These are phyloP conservation scores for Tiaroga cobitis DNA, from an alignment of 2,797 vertebrate genomes.

Conservation along the genomic window DNA sequence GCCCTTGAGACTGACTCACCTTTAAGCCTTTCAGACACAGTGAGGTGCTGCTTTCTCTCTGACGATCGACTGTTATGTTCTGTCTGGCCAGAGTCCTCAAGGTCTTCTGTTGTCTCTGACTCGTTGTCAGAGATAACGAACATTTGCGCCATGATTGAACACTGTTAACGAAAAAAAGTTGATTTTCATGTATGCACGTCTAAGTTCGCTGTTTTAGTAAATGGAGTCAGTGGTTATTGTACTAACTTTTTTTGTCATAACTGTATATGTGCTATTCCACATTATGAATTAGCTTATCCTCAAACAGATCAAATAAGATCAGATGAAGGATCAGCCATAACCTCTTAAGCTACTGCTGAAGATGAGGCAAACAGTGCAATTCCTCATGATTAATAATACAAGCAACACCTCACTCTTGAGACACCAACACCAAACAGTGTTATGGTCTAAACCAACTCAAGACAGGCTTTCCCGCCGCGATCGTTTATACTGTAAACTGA, in stretches of 20 bases:
- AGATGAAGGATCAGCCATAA: background rate
- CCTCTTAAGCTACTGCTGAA: background rate
- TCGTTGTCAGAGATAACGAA: conserved; percentile 79
- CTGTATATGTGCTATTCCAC: background rate
- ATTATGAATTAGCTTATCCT: background rate
- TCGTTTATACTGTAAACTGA: background rate
- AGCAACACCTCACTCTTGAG: background rate
- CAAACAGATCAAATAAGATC: background rate
- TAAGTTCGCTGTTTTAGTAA: background rate
- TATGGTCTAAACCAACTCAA: conserved; percentile 14
- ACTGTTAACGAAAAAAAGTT: background rate
- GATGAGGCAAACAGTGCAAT: background rate
- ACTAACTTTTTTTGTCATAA: background rate
- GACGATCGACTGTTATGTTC: background rate
- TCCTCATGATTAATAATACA: background rate
- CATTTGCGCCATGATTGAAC: conserved; percentile 70
- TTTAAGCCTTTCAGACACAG: conserved; percentile 56
- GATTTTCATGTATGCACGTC: background rate
- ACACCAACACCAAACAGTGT: background rate
- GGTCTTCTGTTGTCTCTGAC: conserved; percentile 74
- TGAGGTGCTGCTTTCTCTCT: conserved; percentile 40
- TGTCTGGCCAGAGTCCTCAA: conserved; percentile 61
- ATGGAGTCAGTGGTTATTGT: background rate
- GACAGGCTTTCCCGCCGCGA: background rate
- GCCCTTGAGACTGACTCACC: conserved; percentile 50